These are phyloP conservation scores for Drosophila burlai DNA, from an alignment of 1,140 invertebrate genomes.

Conservation along the genomic window DNA sequence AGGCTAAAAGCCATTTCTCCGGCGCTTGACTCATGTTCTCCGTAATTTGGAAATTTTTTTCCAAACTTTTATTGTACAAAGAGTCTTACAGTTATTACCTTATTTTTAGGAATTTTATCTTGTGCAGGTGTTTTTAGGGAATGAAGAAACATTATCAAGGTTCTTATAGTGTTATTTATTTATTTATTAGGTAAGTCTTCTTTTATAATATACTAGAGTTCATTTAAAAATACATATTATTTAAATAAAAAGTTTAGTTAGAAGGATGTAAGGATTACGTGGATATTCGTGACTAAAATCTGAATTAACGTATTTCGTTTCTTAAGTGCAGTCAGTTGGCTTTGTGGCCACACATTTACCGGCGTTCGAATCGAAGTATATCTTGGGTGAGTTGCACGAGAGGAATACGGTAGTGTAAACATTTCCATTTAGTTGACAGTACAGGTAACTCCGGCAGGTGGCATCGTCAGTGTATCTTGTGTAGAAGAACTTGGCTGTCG, in stretches of 20 bases:
- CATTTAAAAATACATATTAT: not conserved
- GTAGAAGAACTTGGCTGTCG: constrained; percentile 9
- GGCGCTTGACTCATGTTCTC: not conserved
- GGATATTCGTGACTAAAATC: not conserved
- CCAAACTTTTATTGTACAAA: not conserved
- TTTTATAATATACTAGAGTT: not conserved
- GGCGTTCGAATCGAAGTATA: constrained; percentile 1
- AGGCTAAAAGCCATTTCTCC: constrained; percentile 3
- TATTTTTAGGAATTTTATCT: not conserved
- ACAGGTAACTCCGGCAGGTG: constrained; percentile 27
- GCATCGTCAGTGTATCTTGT: not conserved
- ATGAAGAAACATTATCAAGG: not conserved
- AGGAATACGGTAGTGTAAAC: not conserved
- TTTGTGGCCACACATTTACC: constrained; percentile 10
- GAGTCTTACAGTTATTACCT: not conserved
- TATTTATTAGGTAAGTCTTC: not conserved
- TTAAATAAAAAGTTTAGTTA: not conserved
- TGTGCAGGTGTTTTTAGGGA: no score
- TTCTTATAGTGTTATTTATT: not conserved
- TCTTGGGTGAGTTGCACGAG: not conserved
- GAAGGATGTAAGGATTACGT: not conserved
- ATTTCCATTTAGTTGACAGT: constrained; percentile 5
- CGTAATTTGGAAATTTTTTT: not conserved
- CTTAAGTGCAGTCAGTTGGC: constrained; percentile 5
- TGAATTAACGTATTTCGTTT: not conserved